A percentile compares a stretch with the other conserved stretches of the same genome.
phyloP scores from a whole-genome alignment of 2,888 invertebrate species.

The Ectemnius continuus region DNA sequence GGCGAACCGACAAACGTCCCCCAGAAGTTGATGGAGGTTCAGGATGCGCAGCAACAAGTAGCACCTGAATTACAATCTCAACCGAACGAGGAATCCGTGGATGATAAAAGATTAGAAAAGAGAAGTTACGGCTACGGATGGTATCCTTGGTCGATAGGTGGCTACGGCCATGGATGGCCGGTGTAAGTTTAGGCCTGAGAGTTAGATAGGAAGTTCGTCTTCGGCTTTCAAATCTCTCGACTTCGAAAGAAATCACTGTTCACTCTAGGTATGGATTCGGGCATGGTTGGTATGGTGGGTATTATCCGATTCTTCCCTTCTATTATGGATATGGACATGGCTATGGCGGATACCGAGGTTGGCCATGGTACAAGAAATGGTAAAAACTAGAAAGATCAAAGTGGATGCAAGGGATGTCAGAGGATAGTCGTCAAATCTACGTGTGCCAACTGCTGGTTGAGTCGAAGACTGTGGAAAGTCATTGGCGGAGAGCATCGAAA shows the following conservation, averaged over 20 bases:
- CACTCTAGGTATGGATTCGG: constrained; percentile 53
- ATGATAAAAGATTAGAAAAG: constrained; percentile 63
- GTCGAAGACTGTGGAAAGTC: constrained; percentile 8
- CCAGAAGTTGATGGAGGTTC: constrained; percentile 37
- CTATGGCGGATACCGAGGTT: constrained; percentile 30
- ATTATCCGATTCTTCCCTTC: constrained; percentile 56
- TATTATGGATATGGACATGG: constrained; percentile 50
- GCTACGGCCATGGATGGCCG: constrained; percentile 60
- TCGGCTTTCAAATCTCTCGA: background rate
- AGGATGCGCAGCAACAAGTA: constrained; percentile 47
- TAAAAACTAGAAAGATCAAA: constrained; percentile 41
- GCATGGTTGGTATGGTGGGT: constrained; percentile 58
- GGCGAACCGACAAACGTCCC: constrained; percentile 47
- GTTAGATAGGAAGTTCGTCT: background rate
- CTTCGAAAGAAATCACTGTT: background rate
- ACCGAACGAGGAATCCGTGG: constrained; percentile 38
- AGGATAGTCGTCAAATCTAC: too few relatives aligned
- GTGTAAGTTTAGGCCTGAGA: constrained; percentile 33
- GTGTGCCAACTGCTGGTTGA: background rate
- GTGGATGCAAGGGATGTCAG: too few relatives aligned
- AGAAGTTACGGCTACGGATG: constrained; percentile 58
- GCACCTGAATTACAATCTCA: constrained; percentile 41
- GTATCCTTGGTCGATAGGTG: constrained; percentile 50
- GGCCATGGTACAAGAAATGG: constrained; percentile 59
- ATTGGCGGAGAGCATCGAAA: background rate